phyloP scores from a whole-genome alignment of 2,888 invertebrate species.

The Sminthurides aquaticus region DNA sequence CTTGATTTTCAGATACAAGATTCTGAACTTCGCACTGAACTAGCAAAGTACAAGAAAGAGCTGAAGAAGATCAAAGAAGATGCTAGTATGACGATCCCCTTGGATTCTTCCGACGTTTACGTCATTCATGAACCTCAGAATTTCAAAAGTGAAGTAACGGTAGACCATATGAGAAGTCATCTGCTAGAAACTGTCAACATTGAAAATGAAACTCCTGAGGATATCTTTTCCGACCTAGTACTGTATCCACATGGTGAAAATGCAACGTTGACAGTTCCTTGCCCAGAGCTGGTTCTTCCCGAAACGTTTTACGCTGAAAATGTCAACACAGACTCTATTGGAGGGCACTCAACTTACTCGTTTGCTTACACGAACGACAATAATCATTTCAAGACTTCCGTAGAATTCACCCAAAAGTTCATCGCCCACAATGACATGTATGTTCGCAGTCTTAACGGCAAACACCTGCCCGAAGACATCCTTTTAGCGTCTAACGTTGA shows the following conservation, averaged over 20 bases:
- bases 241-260: not conserved
- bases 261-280: not conserved
- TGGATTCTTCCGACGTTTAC: no score
- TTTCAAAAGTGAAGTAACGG: not conserved
- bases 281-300: not conserved
- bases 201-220: not conserved
- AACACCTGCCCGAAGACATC: conserved; percentile 26
- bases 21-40: not conserved
- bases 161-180: not conserved
- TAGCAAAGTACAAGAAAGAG: not conserved
- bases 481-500: conserved; percentile 21
- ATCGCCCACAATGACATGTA: conserved; percentile 9
- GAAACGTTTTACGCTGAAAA: conserved; percentile 15
- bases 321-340: conserved; percentile 9
- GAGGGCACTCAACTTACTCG: conserved; percentile 12
- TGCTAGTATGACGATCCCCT: not conserved
- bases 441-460: conserved; percentile 16
- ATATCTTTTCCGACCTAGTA: conserved; percentile 19
- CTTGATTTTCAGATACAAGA: not conserved
- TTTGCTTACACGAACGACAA: conserved; percentile 25
- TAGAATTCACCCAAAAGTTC: conserved; percentile 17
- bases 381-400: conserved; percentile 29
- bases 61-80: not conserved
- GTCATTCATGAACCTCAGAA: no score
- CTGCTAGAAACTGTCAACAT: conserved; percentile 20